Percentiles rank a stretch among this genome's conserved stretches.
Evolutionary conservation across 2,113 vertebrate genomes (phyloP).

Genomic region (Brachypodius melanocephalos): DNA sequence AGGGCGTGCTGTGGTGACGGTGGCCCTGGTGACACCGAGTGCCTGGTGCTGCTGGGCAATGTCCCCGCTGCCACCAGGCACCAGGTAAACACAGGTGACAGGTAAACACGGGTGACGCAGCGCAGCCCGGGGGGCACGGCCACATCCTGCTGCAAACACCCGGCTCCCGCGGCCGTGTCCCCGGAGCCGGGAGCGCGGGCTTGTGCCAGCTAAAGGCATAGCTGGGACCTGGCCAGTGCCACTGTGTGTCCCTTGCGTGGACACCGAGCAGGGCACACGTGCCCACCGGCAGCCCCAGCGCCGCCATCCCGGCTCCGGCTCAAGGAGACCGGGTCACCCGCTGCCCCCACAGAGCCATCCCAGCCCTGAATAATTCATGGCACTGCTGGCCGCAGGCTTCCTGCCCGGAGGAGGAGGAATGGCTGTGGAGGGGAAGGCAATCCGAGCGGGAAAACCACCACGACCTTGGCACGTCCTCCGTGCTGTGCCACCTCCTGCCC

Average conservation of each 20-base stretch:
- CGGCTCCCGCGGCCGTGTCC: accelerated
- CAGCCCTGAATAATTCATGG: conserved; percentile 70
- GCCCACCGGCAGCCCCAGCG: neutral
- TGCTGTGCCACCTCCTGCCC: neutral
- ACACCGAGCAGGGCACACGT: accelerated
- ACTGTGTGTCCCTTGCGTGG: accelerated
- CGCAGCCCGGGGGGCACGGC: accelerated
- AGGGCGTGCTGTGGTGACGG: accelerated
- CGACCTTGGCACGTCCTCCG: conserved; percentile 39
- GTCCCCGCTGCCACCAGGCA: neutral
- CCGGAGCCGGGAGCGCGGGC: neutral
- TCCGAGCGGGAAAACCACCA: neutral
- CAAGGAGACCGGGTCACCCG: conserved; percentile 63
- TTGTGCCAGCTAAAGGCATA: neutral
- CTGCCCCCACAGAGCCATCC: neutral
- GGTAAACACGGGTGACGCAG: neutral
- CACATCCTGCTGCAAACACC: neutral
- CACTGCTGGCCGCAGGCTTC: conserved; percentile 43
- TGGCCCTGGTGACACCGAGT: neutral
- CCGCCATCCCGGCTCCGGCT: neutral
- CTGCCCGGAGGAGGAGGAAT: conserved; percentile 20
- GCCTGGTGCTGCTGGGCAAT: neutral
- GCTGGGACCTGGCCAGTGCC: accelerated
- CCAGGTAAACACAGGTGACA: neutral
- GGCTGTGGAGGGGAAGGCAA: neutral